Evolutionary conservation across 2,888 invertebrate species (phyloP).

Genomic region (Megastigmus dorsalis): DNA sequence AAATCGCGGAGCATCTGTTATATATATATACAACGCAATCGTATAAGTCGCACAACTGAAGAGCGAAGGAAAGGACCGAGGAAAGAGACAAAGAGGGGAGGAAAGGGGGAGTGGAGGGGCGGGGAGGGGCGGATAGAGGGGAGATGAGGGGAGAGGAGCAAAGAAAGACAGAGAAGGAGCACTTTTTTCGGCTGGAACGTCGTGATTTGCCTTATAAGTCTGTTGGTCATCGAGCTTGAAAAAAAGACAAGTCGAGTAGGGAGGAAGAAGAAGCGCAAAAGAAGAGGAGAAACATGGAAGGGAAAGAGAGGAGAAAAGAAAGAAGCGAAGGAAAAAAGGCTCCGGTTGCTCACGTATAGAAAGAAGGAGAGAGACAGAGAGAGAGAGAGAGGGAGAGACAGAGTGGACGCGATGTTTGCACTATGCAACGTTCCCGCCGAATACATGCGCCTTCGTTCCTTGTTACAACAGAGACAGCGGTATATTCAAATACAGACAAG

Average conservation of each 20-base stretch:
- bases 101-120: not conserved
- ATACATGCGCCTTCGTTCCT: too few species aligned
- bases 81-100: not conserved
- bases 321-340: conserved; percentile 54
- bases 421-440: conserved; percentile 15
- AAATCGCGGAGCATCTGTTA: too few species aligned
- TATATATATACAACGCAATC: too few species aligned
- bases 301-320: not conserved
- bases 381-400: conserved; percentile 61
- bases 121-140: too few species aligned
- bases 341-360: too few species aligned
- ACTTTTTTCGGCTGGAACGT: conserved; percentile 69
- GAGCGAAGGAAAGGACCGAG: not conserved
- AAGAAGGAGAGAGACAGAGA: conserved; percentile 60
- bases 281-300: conserved; percentile 13
- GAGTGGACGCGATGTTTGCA: conserved; percentile 56
- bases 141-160: too few species aligned
- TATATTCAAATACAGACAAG: too few species aligned
- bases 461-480: too few species aligned
- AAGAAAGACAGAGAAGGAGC: conserved; percentile 45
- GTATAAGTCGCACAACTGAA: too few species aligned
- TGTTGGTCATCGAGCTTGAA: conserved; percentile 60
- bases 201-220: conserved; percentile 72
- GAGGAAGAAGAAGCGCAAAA: conserved; percentile 47
- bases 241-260: conserved; percentile 55